phyloP scores from a whole-genome alignment of 2,888 invertebrate genomes.

The Sinhomidia bicolor region DNA sequence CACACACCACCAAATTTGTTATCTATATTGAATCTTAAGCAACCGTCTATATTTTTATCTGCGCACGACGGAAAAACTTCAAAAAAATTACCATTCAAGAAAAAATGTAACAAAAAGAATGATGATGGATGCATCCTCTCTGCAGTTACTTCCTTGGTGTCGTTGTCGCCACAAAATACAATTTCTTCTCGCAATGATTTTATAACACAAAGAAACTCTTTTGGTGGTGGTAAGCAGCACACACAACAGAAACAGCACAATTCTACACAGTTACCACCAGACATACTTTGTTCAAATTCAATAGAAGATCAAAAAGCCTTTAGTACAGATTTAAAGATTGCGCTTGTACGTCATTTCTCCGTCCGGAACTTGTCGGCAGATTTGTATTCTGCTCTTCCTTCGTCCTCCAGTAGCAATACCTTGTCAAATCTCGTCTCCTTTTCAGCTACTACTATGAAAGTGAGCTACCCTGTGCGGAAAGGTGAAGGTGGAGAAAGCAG shows the following conservation, averaged over 20 bases:
- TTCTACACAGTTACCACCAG: slow-evolving; percentile 24
- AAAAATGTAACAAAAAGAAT: too few relatives aligned
- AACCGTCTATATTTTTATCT: neutral
- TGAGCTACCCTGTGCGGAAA: neutral
- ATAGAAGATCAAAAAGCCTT: neutral
- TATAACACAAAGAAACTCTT: neutral
- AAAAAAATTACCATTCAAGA: too few relatives aligned
- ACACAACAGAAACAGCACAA: neutral
- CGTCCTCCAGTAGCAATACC: neutral
- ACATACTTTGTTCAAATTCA: neutral
- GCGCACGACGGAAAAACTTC: too few relatives aligned
- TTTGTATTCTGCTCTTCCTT: neutral
- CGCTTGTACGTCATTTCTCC: neutral
- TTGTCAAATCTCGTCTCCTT: too few relatives aligned
- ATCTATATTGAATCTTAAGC: neutral
- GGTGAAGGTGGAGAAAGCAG: slow-evolving; percentile 57
- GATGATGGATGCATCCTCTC: too few relatives aligned
- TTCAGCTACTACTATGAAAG: neutral
- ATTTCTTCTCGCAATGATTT: too few relatives aligned
- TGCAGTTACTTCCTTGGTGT: neutral
- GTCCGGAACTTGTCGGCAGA: slow-evolving; percentile 43
- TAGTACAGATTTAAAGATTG: slow-evolving; percentile 12
- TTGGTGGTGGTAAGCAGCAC: neutral
- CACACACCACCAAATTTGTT: neutral
- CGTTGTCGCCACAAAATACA: slow-evolving; percentile 9